phyloP scores from a whole-genome alignment of 2,797 vertebrate genomes.

The Carapus acus region DNA sequence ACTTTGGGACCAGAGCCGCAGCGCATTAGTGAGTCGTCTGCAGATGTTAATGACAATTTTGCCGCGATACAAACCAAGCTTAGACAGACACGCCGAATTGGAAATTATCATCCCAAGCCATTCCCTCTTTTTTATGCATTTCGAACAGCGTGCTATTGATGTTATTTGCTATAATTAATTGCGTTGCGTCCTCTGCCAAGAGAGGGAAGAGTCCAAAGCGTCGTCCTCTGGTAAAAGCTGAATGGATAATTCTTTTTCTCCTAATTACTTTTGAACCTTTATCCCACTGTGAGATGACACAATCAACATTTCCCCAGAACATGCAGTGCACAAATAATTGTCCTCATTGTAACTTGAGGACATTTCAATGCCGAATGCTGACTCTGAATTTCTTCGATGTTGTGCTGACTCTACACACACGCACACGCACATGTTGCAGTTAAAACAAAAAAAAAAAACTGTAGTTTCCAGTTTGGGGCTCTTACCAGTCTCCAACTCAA shows the following conservation, averaged over 20 bases:
- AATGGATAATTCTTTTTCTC: conserved; percentile 2
- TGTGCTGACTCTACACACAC: conserved; percentile 33
- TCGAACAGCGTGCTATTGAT: no score
- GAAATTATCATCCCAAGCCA: background rate
- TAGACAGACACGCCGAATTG: no score
- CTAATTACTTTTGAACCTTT: background rate
- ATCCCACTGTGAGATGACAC: conserved; percentile 3
- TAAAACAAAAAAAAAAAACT: conserved; percentile 26
- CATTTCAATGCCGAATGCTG: conserved; percentile 21
- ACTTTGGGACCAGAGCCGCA: no score
- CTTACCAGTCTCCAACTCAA: conserved; percentile 35
- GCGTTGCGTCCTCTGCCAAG: background rate
- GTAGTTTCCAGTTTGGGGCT: conserved; percentile 39
- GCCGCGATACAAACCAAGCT: background rate
- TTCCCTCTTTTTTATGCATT: no score
- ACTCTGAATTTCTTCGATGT: conserved; percentile 23
- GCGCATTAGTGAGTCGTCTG: no score
- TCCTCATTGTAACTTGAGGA: conserved; percentile 24
- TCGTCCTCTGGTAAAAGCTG: background rate
- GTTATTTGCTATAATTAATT: no score
- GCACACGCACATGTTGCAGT: no score
- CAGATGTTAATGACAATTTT: background rate
- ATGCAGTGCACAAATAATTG: conserved; percentile 25
- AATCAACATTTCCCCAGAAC: background rate
- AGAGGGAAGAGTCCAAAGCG: background rate